Evolutionary conservation across 2,797 vertebrate genomes (phyloP).

Genomic region (Paguma larvata): DNA sequence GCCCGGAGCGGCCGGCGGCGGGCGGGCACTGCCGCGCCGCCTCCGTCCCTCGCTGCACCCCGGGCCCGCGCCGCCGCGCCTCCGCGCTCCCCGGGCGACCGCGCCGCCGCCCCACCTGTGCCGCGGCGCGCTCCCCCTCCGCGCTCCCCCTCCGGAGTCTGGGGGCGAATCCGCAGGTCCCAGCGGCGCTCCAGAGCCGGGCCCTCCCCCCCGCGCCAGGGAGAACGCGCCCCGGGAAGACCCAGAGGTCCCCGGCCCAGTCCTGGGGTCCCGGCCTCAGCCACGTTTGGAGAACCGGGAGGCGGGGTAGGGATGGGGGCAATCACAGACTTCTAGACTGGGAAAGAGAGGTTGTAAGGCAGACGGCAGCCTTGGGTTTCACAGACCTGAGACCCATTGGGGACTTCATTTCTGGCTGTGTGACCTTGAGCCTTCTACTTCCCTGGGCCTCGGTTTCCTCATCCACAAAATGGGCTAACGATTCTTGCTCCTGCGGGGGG

Average conservation of each 20-base stretch:
- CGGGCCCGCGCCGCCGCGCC: background rate
- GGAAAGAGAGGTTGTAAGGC: background rate
- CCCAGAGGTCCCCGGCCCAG: background rate
- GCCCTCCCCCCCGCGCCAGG: fast-evolving
- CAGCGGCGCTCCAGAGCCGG: background rate
- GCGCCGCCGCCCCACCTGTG: background rate
- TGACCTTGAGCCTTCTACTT: background rate
- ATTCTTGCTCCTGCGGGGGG: fast-evolving
- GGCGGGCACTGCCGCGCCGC: background rate
- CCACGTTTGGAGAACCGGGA: background rate
- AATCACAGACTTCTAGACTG: fast-evolving
- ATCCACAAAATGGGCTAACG: background rate
- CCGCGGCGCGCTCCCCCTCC: background rate
- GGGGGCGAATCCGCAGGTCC: background rate
- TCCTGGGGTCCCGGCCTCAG: background rate
- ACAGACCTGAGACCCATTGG: background rate
- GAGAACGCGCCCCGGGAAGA: background rate
- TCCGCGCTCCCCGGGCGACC: background rate
- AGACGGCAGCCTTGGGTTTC: background rate
- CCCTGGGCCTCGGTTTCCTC: background rate
- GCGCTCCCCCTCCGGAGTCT: background rate
- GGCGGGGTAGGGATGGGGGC: fast-evolving
- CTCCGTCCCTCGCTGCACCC: background rate
- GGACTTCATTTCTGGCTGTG: background rate
- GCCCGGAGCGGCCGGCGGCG: background rate